These are phyloP conservation scores for Oligia fasciuncula DNA, from an alignment of 2,888 invertebrate genomes.

Conservation along the genomic window DNA sequence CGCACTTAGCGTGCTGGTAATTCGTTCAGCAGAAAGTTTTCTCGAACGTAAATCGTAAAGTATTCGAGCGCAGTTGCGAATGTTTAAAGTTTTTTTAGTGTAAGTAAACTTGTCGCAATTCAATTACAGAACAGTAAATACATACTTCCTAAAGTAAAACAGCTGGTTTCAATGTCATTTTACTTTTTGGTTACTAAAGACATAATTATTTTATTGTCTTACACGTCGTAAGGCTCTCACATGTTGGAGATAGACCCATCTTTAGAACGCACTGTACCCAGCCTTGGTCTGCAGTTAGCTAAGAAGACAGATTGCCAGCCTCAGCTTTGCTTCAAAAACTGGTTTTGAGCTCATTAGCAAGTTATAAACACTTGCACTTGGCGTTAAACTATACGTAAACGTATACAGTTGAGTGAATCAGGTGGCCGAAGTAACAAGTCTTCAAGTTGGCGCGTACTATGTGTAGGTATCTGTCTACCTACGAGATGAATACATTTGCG, in stretches of 20 bases:
- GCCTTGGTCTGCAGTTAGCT: constrained; percentile 36
- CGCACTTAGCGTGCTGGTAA: not conserved
- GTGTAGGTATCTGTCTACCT: constrained; percentile 29
- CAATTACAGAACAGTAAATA: constrained; percentile 13
- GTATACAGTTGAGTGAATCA: constrained; percentile 47
- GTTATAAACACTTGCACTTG: constrained; percentile 60
- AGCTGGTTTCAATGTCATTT: constrained; percentile 28
- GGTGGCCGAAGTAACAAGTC: constrained; percentile 57
- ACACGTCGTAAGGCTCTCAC: not conserved
- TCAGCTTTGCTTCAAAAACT: constrained; percentile 47
- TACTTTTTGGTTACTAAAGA: constrained; percentile 9
- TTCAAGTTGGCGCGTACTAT: constrained; percentile 27
- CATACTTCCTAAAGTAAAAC: constrained; percentile 22
- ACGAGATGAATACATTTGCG: constrained; percentile 62
- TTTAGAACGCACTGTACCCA: constrained; percentile 29
- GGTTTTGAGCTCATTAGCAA: constrained; percentile 60
- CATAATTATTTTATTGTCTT: not conserved
- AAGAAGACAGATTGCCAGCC: constrained; percentile 52
- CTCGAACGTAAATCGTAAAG: not conserved
- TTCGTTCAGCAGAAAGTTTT: constrained; percentile 11
- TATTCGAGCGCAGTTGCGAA: not conserved
- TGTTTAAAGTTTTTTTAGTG: not conserved
- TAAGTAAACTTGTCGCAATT: constrained; percentile 7
- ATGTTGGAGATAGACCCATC: constrained; percentile 8
- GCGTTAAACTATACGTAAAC: constrained; percentile 47